phyloP scores from a whole-genome alignment of 2,113 vertebrate genomes.

The pig (Sus scrofa) region T2T-Sscrofa CM000814.6:131719501-131720000 shows the following conservation, averaged over 20 bases:
- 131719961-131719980: background rate
- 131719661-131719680: background rate
- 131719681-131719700: background rate
- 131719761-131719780: background rate
- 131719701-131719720: background rate
- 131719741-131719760: background rate
- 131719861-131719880: background rate
- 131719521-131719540: background rate
- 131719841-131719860: background rate
- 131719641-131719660: background rate
- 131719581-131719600: conserved; percentile 5
- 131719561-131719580: background rate
- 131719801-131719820: background rate
- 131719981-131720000: conserved; percentile 23
- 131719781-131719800: background rate
- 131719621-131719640: background rate
- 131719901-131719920: conserved; percentile 38
- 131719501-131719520: background rate
- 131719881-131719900: background rate
- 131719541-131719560: background rate
- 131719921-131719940: background rate
- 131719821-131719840: background rate
- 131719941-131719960: conserved; percentile 31
- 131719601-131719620: background rate
- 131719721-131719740: background rate